Percentiles rank a stretch among this genome's conserved stretches.
These are phyloP conservation scores for Perizoma flavofasciatum DNA, from an alignment of 2,888 invertebrate genomes.

Conservation along the genomic window DNA sequence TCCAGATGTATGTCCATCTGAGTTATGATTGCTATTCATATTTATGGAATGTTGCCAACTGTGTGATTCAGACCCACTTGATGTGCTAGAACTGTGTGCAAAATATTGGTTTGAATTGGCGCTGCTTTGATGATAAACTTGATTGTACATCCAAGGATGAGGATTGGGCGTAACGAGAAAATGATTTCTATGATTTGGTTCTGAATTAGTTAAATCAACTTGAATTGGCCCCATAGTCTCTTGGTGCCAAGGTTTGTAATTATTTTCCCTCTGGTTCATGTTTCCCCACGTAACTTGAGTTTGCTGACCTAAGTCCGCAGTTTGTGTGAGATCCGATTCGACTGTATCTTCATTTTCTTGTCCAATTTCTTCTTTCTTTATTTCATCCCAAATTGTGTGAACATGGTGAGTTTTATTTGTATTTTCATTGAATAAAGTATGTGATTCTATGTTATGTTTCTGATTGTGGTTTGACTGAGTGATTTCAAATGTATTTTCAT, in stretches of 20 bases:
- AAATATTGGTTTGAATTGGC: constrained; percentile 17
- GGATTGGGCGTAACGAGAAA: constrained; percentile 15
- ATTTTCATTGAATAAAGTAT: constrained; percentile 17
- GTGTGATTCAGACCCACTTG: constrained; percentile 25
- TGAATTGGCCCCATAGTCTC: constrained; percentile 7
- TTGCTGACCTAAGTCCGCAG: constrained; percentile 36
- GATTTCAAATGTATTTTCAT: constrained; percentile 23
- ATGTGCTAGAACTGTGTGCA: constrained; percentile 21
- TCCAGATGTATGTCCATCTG: constrained; percentile 11
- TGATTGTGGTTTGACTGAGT: constrained; percentile 13
- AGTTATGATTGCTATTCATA: constrained; percentile 18
- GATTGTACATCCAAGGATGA: constrained; percentile 32
- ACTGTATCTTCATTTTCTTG: constrained; percentile 21
- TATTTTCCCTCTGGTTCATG: constrained; percentile 27
- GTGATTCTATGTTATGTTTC: constrained; percentile 14
- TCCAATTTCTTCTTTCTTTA: constrained; percentile 27
- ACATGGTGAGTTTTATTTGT: constrained; percentile 20
- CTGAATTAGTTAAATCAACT: constrained; percentile 7
- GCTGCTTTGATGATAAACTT: constrained; percentile 13
- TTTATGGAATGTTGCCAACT: constrained; percentile 26
- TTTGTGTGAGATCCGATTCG: constrained; percentile 23
- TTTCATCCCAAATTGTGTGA: constrained; percentile 25
- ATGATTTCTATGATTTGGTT: constrained; percentile 4
- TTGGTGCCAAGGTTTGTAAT: constrained; percentile 22
- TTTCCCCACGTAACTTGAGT: constrained; percentile 28